Evolutionary conservation across 2,888 invertebrate genomes (phyloP).

Genomic region (Lithophane semibrunnea): DNA sequence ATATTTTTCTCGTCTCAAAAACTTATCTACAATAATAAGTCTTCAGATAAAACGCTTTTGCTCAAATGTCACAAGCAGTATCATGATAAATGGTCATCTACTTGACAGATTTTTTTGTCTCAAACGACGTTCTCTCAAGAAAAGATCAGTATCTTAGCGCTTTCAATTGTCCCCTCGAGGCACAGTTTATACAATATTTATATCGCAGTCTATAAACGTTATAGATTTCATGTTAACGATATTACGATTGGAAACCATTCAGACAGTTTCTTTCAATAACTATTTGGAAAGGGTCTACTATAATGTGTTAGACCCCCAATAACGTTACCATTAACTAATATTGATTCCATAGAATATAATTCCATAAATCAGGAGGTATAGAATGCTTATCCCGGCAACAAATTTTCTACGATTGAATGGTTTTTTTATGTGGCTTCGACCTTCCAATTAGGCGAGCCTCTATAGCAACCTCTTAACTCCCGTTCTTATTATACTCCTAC

Average conservation of each 20-base stretch:
- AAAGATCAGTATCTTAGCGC: constrained; percentile 58
- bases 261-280: constrained; percentile 20
- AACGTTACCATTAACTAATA: constrained; percentile 49
- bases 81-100: constrained; percentile 70
- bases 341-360: constrained; percentile 54
- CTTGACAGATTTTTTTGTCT: constrained; percentile 64
- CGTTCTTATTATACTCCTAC: constrained; percentile 63
- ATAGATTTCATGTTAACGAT: constrained; percentile 33
- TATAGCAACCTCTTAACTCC: constrained; percentile 72
- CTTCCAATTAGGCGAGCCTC: constrained; percentile 79
- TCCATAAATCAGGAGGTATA: constrained; percentile 56
- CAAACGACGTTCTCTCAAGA: constrained; percentile 48
- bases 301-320: constrained; percentile 24
- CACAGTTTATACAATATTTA: constrained; percentile 41
- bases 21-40: constrained; percentile 41
- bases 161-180: constrained; percentile 53
- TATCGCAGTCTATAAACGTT: constrained; percentile 10
- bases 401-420: constrained; percentile 74
- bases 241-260: constrained; percentile 37
- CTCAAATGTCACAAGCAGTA: constrained; percentile 65
- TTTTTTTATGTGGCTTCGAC: constrained; percentile 75
- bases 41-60: constrained; percentile 53
- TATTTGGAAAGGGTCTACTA: constrained; percentile 23
- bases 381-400: constrained; percentile 66
- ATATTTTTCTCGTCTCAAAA: constrained; percentile 27